A percentile compares a stretch with the other conserved stretches of the same genome.
Evolutionary conservation across 1,140 invertebrate genomes (phyloP).

Genomic region (Agrilus planipennis): DNA sequence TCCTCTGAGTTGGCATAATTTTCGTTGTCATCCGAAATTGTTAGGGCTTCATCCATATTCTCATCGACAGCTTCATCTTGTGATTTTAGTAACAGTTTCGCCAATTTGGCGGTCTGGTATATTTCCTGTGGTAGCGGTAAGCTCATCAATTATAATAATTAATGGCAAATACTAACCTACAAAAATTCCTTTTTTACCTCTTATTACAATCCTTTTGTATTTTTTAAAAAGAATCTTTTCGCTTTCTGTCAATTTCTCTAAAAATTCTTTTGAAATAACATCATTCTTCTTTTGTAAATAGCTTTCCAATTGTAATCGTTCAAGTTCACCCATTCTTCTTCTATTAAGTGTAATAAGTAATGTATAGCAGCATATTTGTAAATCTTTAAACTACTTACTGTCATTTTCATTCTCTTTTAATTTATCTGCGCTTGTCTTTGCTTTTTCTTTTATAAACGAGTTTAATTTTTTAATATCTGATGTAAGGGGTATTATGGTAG

Average conservation of each 20-base stretch:
- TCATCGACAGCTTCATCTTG: background rate
- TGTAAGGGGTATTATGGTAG: constrained; percentile 1
- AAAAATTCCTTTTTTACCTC: background rate
- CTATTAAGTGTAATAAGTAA: background rate
- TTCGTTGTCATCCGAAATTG: background rate
- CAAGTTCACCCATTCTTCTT: background rate
- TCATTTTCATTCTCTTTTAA: constrained; percentile 2
- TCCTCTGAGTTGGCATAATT: too few species aligned
- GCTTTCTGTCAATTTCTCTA: background rate
- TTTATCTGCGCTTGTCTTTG: background rate
- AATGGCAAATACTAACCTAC: background rate
- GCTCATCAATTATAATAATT: background rate
- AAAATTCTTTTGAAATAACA: background rate
- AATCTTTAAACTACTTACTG: background rate
- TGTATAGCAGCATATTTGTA: constrained; percentile 1
- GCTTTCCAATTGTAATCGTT: background rate
- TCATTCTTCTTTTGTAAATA: background rate
- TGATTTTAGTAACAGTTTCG: constrained; percentile 1
- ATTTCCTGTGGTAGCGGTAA: background rate
- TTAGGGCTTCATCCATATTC: background rate
- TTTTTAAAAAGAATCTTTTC: background rate
- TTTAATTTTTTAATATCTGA: constrained; percentile 1
- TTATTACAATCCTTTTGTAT: background rate
- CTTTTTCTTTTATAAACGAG: background rate
- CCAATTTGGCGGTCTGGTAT: background rate